A percentile compares a stretch with the other conserved stretches of the same genome.
Conservation (phyloP, 2,888 invertebrate genomes). For the Lomographa bimaculata region DNA sequence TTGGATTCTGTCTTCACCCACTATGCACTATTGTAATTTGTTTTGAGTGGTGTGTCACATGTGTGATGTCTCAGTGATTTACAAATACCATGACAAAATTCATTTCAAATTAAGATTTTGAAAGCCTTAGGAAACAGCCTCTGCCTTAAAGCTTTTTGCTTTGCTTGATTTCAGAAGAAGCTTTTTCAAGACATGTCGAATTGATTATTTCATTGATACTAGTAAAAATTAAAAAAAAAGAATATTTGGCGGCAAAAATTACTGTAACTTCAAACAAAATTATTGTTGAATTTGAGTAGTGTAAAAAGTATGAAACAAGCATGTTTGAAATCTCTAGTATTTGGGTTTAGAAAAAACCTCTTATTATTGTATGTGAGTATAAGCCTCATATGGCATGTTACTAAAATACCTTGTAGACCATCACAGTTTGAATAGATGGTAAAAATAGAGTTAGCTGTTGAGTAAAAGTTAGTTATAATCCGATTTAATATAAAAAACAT, state of each 20-base stretch:
- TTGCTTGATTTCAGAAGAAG: slow-evolving; percentile 44
- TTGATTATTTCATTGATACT: no score
- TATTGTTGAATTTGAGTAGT: slow-evolving; percentile 4
- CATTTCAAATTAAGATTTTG: neutral
- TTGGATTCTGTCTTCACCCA: neutral
- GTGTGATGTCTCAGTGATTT: slow-evolving; percentile 2
- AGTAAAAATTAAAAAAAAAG: no score
- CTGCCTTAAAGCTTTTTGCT: slow-evolving; percentile 52
- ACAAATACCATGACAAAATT: neutral
- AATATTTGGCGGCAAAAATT: no score
- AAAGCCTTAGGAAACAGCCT: slow-evolving; percentile 20
- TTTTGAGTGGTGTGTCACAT: neutral
- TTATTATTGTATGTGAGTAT: slow-evolving; percentile 3
- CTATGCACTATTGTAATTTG: slow-evolving; percentile 5
- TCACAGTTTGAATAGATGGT: slow-evolving; percentile 34
- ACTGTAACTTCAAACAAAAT: no score
- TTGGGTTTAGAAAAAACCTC: slow-evolving; percentile 4
- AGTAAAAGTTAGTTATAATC: slow-evolving; percentile 21
- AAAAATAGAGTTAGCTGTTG: slow-evolving; percentile 23
- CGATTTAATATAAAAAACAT: no score
- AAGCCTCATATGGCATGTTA: slow-evolving; percentile 16
- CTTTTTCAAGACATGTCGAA: no score
- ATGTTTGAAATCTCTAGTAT: slow-evolving; percentile 14
- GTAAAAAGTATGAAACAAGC: slow-evolving; percentile 16
- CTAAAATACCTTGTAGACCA: slow-evolving; percentile 25